Conservation (phyloP, 2,113 vertebrate species). For the Toxotes chatareus region DNA sequence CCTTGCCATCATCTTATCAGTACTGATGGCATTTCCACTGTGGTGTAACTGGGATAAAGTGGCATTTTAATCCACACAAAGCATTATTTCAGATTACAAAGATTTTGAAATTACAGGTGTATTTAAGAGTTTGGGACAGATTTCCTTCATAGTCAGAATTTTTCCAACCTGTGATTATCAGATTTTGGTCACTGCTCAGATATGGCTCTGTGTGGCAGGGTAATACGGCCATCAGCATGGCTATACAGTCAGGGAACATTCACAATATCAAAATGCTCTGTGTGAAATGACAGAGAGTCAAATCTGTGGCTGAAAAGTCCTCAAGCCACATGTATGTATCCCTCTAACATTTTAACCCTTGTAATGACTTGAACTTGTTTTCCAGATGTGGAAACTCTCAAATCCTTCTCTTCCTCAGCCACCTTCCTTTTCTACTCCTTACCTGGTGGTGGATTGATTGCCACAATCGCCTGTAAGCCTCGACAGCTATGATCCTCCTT, state of each 20-base stretch:
- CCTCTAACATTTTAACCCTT: background rate
- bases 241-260: conserved; percentile 10
- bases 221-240: background rate
- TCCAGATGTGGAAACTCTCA: conserved; percentile 22
- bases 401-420: conserved; percentile 61
- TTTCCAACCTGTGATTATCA: background rate
- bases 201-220: background rate
- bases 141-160: background rate
- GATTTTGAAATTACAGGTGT: background rate
- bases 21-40: conserved; percentile 18
- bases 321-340: conserved; percentile 5
- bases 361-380: conserved; percentile 3
- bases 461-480: conserved; percentile 40
- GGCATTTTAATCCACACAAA: conserved; percentile 22
- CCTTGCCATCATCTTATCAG: conserved; percentile 6
- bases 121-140: background rate
- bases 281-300: conserved; percentile 10
- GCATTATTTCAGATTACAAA: background rate
- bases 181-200: background rate
- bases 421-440: conserved; percentile 77
- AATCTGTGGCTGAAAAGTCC: conserved; percentile 12
- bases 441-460: conserved; percentile 54
- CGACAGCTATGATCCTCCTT: background rate
- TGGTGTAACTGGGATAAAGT: conserved; percentile 4
- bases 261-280: conserved; percentile 9